Evolutionary conservation across 1,140 invertebrate species (phyloP), one percentile per base, ranked within the genome.

Genomic region (Drosophila murphyi): DNA sequence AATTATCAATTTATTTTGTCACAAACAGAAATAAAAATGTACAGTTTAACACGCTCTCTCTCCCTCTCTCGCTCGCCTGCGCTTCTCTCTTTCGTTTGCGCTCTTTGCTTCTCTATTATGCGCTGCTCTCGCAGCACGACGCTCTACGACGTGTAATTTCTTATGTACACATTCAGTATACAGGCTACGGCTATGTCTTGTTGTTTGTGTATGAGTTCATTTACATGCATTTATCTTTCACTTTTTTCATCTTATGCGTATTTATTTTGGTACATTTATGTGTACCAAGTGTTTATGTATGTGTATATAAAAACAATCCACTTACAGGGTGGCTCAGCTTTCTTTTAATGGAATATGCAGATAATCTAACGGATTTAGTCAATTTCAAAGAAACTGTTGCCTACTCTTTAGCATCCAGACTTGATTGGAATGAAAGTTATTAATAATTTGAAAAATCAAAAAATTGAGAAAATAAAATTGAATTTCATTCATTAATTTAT

Each of bases 181-280:
- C 60, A 57, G 57, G 50, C 43, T 62, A 73, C 60, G 52, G 57
- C 45, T 37, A 52, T 48, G 59, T 62, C 10, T 47, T 82, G 63
- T 47, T 82, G 63, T 69, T 60, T 82, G 67, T 79, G 70, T 76
- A 60, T 78, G 60, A 83, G 56, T 68, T 63, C 76, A 75, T 75
- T 89, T 88, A 87, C 83, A 88, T 87, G 83, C 76, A 88, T 87
- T 83, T 83, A 87, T 87, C 83, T 87, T 87, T 88, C 76, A 88
- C 79, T 87, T 88, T 88, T 71, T 86, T 77, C 61, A 65, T 67
- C 63, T 86, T 82, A 83, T 72, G 80, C 70, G 83, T 87, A 88
- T 87, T 87, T 87, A 88, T 88, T 88, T 87, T 89, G 73, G 85
- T 87, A 87, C 69, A 63, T 64, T 45, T 55, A 69, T 59, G 48